Evolutionary conservation across 2,113 vertebrate genomes (phyloP), one percentile per base, ranked within the genome.

Genomic region (Hemibagrus wyckioides): DNA sequence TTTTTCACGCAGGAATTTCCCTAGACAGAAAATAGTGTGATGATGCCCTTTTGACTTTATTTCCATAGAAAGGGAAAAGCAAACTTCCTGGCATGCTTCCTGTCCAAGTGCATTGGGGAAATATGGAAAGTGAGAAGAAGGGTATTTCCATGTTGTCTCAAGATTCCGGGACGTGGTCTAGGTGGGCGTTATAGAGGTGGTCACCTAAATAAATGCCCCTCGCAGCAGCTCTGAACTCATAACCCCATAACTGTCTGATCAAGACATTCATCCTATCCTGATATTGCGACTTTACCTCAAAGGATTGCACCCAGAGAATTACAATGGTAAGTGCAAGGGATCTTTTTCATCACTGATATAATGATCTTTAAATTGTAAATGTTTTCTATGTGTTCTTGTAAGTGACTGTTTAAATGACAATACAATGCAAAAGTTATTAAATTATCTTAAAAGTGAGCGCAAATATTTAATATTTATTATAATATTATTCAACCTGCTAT

Each of bases 271-370:
- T 50, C 11, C 7, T 30, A 69, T 71, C 44, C 52, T 77, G 33
- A 48, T 79, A 11, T 25, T 71, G 56, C 54, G 39, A 79, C 9
- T 48, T 77, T 33, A 15, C 21, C 23, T 25, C 30, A 86, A n/a
- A 80, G 61, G 54, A 84, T 54, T 52, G 57, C 28, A 41, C 59
- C 30, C 36, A 63, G 44, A 41, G 30, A 48, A 50, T 25, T 23
- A 3, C 75, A 89, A 95, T 94, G 94, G 95, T 95, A 75, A 92
- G 93, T 90, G 21, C 30, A 39, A 6, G n/a, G 41, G 54, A 44
- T 33, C 30, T 9, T 80, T 23, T 4, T 33, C 4, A 67, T 19
- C 69, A n/a, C 63, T 41, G 61, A 2, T 61, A 8, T 44, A 28
- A 3, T 63, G 41, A 25, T 44, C 5, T 19, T 8, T 54, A 21